A percentile compares a stretch with the other conserved stretches of the same genome.
phyloP scores from a whole-genome alignment of 2,797 vertebrate genomes.

The Momotus momota region DNA sequence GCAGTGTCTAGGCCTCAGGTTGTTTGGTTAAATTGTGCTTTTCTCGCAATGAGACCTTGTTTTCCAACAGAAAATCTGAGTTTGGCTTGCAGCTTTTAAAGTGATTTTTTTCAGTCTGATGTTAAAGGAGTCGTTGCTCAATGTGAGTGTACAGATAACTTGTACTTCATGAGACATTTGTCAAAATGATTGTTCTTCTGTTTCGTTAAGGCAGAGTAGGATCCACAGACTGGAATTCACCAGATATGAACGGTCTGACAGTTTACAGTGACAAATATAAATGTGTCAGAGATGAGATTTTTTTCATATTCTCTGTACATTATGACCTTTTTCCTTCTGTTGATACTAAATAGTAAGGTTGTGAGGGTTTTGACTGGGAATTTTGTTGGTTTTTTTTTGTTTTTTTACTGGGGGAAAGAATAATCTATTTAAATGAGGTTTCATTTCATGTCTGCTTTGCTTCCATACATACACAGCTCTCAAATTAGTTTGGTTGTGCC shows the following conservation, averaged over 20 bases:
- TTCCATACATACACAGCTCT: background rate
- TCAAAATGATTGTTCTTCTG: background rate
- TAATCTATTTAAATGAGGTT: background rate
- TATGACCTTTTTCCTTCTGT: background rate
- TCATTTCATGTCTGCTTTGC: background rate
- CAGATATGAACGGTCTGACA: background rate
- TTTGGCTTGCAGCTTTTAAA: background rate
- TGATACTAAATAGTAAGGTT: background rate
- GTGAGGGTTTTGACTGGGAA: fast-evolving
- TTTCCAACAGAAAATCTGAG: background rate
- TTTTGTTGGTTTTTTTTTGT: background rate
- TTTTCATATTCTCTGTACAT: background rate
- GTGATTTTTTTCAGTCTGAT: background rate
- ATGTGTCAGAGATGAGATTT: background rate
- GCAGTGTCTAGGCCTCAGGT: background rate
- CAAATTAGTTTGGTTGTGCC: background rate
- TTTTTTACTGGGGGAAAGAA: background rate
- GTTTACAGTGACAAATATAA: background rate
- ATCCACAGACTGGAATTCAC: background rate
- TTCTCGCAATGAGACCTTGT: background rate
- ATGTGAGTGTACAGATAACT: background rate
- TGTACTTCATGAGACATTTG: background rate
- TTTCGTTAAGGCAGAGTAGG: background rate
- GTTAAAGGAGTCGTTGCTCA: background rate
- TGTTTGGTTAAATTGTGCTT: background rate